Base-by-base conservation (phyloP, 2,113 vertebrate species). In the Glareola pratincola region DNA sequence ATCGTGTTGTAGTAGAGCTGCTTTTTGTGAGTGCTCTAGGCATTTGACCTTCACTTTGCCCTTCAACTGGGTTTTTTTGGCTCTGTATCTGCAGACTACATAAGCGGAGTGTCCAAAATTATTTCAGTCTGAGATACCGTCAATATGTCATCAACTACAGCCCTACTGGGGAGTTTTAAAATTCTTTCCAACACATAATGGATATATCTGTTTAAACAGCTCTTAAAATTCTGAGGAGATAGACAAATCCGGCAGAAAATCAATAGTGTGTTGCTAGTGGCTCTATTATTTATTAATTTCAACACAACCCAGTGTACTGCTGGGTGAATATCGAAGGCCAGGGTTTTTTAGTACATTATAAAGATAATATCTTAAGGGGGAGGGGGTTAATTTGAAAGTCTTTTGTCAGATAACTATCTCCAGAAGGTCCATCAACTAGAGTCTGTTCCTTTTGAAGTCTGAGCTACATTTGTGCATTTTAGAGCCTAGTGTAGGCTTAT, bases 211-310 rank as follows among this genome's bases (percentile, higher is more conserved):
- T 92, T 97, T 97, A 97, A 97, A 89, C 66, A 87, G 89, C n/a
- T 87, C 92, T 97, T 97, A 96, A 95, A 94, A 95, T 97, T 96
- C 94, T 66, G 92, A 66, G 89, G 89, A 94, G 91, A 91, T 68
- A 95, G 94, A 96, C 86, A 91, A 92, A 96, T 92, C 86, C 19
- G 18, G 89, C 91, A 95, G 89, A 83, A 97, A 97, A 97, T 95
- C 95, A 91, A 96, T 97, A 92, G 53, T 19, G 53, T 66, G 76
- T 79, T 96, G 94, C 92, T 88, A 47, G 89, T 90, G 89, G 88
- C 88, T 96, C 80, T 95, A 91, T 94, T 96, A 92, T 89, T 97
- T 97, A 97, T 96, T 96, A 93, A 96, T 97, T 97, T 97, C 87
- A 73, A 47, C 79, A 41, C 56, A 80, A 43, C 43, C 71, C 41